phyloP scores from a whole-genome alignment of 2,797 vertebrate genomes.

The Psittacula derbiana region DNA sequence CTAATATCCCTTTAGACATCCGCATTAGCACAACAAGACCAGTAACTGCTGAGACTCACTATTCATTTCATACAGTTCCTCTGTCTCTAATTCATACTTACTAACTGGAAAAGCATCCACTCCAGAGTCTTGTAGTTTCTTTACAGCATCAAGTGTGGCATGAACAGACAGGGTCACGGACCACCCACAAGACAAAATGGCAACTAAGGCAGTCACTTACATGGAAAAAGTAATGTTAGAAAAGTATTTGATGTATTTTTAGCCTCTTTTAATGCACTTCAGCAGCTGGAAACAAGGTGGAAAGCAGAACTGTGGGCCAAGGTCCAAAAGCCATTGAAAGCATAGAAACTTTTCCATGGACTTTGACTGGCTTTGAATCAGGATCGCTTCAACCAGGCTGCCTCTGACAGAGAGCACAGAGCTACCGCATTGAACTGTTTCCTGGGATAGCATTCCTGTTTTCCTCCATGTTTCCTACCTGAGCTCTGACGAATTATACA shows the following conservation, averaged over 20 bases:
- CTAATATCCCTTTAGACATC: background rate
- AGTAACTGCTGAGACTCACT: background rate
- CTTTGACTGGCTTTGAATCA: background rate
- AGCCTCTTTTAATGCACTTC: slow-evolving; percentile 2
- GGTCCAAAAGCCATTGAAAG: background rate
- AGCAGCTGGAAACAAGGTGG: slow-evolving; percentile 48
- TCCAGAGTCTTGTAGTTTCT: background rate
- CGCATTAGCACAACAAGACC: background rate
- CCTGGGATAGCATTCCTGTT: background rate
- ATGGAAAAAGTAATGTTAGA: background rate
- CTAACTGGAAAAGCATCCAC: background rate
- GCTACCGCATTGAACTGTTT: background rate
- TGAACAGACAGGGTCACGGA: background rate
- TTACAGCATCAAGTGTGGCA: background rate
- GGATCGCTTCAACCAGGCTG: background rate
- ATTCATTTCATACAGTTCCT: background rate
- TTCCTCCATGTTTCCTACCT: background rate
- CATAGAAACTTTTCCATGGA: background rate
- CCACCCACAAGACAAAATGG: slow-evolving; percentile 19
- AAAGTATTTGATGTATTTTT: slow-evolving; percentile 15
- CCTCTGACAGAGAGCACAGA: background rate
- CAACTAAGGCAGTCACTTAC: background rate
- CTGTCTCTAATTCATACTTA: background rate
- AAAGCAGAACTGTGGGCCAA: background rate
- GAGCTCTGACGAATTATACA: background rate